Percentiles rank a stretch among this genome's conserved stretches.
Conservation (phyloP, 2,113 vertebrate genomes). For the Tachysurus vachellii region DNA sequence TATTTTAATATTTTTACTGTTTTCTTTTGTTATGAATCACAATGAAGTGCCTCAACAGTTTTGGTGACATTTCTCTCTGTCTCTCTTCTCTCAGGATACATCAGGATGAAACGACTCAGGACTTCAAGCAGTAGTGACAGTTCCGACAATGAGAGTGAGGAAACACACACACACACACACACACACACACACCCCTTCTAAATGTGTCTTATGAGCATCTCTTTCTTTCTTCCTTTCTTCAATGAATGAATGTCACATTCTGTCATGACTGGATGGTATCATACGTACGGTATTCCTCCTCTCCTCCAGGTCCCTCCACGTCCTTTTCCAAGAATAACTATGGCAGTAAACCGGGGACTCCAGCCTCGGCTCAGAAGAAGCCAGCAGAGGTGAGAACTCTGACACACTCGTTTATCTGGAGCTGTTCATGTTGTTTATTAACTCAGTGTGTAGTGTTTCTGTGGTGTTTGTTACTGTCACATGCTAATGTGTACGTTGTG, state of each 20-base stretch:
- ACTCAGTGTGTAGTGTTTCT: background rate
- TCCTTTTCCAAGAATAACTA: slow-evolving; percentile 89
- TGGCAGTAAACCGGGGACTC: slow-evolving; percentile 84
- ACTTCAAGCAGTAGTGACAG: slow-evolving; percentile 95
- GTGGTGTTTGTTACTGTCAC: background rate
- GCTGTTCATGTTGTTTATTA: background rate
- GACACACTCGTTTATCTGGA: background rate
- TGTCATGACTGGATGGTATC: too few species aligned
- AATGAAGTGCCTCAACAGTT: too few species aligned
- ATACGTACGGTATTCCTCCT: background rate
- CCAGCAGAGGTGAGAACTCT: slow-evolving; percentile 83
- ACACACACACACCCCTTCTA: background rate
- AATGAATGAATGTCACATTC: too few species aligned
- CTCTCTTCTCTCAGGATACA: slow-evolving; percentile 77
- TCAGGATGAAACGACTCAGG: slow-evolving; percentile 97
- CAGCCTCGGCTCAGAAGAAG: slow-evolving; percentile 86
- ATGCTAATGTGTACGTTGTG: rapidly evolving
- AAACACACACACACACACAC: slow-evolving; percentile 23
- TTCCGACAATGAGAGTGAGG: slow-evolving; percentile 98
- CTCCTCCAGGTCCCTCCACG: slow-evolving; percentile 85
- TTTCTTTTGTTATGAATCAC: too few species aligned
- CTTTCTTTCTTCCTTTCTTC: too few species aligned
- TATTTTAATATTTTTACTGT: too few species aligned
- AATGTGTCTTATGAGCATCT: background rate
- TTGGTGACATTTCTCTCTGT: background rate